A percentile compares a stretch with the other conserved stretches of the same genome.
Evolutionary conservation across 2,113 vertebrate genomes (phyloP).

Genomic region (Cinclus cinclus): DNA sequence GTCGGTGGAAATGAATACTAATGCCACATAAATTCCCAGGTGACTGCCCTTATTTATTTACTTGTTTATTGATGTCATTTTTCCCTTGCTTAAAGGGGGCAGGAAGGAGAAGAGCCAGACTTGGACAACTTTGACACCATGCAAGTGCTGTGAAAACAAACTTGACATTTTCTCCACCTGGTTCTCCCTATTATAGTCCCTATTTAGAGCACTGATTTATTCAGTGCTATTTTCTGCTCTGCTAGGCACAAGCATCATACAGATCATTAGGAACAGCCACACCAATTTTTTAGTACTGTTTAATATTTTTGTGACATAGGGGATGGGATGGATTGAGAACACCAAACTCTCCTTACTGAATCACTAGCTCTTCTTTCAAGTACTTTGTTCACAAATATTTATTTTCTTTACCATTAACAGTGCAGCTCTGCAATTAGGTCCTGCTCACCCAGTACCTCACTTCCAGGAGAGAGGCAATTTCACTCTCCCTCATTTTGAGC

Average conservation of each 20-base stretch:
- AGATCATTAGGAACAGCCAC: not conserved
- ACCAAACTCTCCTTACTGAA: not conserved
- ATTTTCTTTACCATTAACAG: not conserved
- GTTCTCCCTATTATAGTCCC: not conserved
- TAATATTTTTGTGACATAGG: fast-evolving
- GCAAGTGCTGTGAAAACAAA: not conserved
- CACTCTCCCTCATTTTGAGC: not conserved
- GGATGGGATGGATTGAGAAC: not conserved
- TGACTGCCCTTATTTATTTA: not conserved
- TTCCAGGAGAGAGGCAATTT: not conserved
- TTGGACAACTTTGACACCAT: not conserved
- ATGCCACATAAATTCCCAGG: not conserved
- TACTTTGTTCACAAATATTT: not conserved
- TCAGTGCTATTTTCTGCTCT: not conserved
- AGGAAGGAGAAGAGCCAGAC: not conserved
- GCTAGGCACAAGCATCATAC: not conserved
- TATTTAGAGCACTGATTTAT: not conserved
- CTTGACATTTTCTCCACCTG: not conserved
- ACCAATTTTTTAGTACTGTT: not conserved
- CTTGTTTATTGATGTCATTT: not conserved
- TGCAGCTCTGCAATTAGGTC: not conserved
- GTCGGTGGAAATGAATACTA: not conserved
- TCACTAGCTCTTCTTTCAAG: not conserved
- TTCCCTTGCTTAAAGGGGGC: not conserved
- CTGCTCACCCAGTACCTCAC: not conserved